Percentiles rank a stretch among this genome's conserved stretches.
Evolutionary conservation across 2,797 vertebrate genomes (phyloP).

Genomic region (Eleutherodactylus coqui): DNA sequence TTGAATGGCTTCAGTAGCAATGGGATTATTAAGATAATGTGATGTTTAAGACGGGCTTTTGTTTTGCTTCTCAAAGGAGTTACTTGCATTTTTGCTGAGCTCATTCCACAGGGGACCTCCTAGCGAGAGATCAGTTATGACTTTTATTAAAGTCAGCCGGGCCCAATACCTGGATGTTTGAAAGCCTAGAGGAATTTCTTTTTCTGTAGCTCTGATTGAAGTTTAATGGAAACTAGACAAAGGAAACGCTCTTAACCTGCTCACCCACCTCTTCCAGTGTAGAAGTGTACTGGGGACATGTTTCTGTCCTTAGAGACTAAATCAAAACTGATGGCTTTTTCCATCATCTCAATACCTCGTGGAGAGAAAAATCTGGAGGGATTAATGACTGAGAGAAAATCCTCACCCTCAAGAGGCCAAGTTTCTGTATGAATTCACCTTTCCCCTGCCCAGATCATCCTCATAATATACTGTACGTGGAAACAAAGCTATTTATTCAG

Average conservation of each 20-base stretch:
- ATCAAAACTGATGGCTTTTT: slow-evolving; percentile 71
- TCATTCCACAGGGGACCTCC: slow-evolving; percentile 74
- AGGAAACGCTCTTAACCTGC: slow-evolving; percentile 78
- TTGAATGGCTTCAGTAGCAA: slow-evolving; percentile 69
- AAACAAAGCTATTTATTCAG: slow-evolving; percentile 32
- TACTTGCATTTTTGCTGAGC: slow-evolving; percentile 75
- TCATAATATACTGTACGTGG: slow-evolving; percentile 7
- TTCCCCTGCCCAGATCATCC: slow-evolving; percentile 35
- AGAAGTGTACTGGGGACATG: slow-evolving; percentile 73
- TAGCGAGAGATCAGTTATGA: slow-evolving; percentile 75
- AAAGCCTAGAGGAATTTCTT: slow-evolving; percentile 75
- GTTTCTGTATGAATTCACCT: slow-evolving; percentile 63
- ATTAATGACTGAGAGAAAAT: slow-evolving; percentile 64
- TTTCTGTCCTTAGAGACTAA: slow-evolving; percentile 69
- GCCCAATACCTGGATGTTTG: slow-evolving; percentile 74
- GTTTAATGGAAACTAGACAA: slow-evolving; percentile 77
- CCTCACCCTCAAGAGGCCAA: slow-evolving; percentile 43
- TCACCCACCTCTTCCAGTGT: slow-evolving; percentile 73
- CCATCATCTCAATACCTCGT: slow-evolving; percentile 71
- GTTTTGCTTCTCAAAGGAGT: slow-evolving; percentile 72
- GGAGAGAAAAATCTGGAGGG: slow-evolving; percentile 65
- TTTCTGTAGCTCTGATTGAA: slow-evolving; percentile 78
- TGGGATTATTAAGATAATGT: slow-evolving; percentile 74
- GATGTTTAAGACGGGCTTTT: slow-evolving; percentile 72
- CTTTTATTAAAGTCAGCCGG: slow-evolving; percentile 78